These are phyloP conservation scores for Chaenocephalus aceratus DNA, from an alignment of 2,113 vertebrate species.

Conservation along the genomic window DNA sequence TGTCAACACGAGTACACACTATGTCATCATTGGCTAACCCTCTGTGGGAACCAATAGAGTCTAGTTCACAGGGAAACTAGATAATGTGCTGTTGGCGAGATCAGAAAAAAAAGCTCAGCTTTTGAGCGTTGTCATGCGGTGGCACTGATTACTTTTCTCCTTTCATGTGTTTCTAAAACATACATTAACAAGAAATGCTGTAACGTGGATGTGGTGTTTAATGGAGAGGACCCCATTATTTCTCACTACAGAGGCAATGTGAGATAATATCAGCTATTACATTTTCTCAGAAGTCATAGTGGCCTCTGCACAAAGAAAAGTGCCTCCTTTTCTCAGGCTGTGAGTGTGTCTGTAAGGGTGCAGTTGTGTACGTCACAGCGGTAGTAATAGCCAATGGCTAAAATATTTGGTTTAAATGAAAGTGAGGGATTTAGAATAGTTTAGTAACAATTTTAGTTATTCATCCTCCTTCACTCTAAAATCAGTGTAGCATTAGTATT, in stretches of 20 bases:
- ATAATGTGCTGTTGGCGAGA: constrained; percentile 60
- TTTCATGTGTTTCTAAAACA: constrained; percentile 66
- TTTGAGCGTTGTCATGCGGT: constrained; percentile 43
- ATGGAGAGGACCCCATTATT: constrained; percentile 72
- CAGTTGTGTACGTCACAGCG: constrained; percentile 14
- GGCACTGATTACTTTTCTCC: constrained; percentile 64
- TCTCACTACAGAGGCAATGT: constrained; percentile 43
- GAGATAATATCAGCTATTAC: constrained; percentile 79
- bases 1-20: constrained; percentile 62
- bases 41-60: constrained; percentile 51
- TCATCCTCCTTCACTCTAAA: constrained; percentile 50
- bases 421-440: constrained; percentile 51
- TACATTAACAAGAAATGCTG: constrained; percentile 64
- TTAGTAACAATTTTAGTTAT: constrained; percentile 50
- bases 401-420: constrained; percentile 34
- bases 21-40: constrained; percentile 65
- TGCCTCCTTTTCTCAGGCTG: constrained; percentile 46
- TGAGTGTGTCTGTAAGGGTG: constrained; percentile 48
- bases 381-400: constrained; percentile 28
- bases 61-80: constrained; percentile 51
- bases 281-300: constrained; percentile 69
- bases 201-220: constrained; percentile 62
- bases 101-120: constrained; percentile 52
- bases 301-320: constrained; percentile 62
- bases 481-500: constrained; percentile 50